A percentile compares a stretch with the other conserved stretches of the same genome.
Evolutionary conservation across 2,797 vertebrate species (phyloP).

Genomic region (Okamejei kenojei): DNA sequence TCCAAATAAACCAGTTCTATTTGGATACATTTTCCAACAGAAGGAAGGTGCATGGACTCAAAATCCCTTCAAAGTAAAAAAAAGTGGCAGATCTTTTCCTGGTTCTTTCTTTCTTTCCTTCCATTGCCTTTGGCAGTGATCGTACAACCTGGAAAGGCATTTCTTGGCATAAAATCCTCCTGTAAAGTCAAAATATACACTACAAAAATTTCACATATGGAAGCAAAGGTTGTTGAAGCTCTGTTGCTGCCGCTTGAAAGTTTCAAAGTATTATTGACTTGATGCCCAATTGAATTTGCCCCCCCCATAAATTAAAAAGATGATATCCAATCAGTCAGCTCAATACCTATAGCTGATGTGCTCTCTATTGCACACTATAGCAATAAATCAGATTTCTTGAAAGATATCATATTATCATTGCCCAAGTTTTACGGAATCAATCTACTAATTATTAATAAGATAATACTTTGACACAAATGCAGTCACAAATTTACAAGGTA

Average conservation of each 20-base stretch:
- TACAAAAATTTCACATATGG: neutral
- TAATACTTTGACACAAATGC: neutral
- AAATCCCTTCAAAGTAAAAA: neutral
- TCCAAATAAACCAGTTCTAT: neutral
- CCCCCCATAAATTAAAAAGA: neutral
- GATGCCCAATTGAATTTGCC: neutral
- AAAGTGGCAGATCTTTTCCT: neutral
- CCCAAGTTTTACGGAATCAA: neutral
- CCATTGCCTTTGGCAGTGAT: neutral
- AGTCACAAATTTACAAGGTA: neutral
- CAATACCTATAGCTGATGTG: neutral
- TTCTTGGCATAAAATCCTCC: neutral
- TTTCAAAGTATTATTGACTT: neutral
- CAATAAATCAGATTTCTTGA: neutral
- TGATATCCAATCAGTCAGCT: neutral
- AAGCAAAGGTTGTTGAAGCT: neutral
- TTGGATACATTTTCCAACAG: neutral
- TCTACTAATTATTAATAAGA: neutral
- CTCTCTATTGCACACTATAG: neutral
- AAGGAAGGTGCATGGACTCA: neutral
- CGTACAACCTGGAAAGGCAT: neutral
- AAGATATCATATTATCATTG: neutral
- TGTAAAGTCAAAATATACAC: neutral
- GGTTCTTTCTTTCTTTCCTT: neutral
- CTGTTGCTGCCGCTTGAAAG: neutral